These are phyloP conservation scores for Heterohyrax brucei DNA, from an alignment of 2,797 vertebrate genomes.

Conservation along the genomic window DNA sequence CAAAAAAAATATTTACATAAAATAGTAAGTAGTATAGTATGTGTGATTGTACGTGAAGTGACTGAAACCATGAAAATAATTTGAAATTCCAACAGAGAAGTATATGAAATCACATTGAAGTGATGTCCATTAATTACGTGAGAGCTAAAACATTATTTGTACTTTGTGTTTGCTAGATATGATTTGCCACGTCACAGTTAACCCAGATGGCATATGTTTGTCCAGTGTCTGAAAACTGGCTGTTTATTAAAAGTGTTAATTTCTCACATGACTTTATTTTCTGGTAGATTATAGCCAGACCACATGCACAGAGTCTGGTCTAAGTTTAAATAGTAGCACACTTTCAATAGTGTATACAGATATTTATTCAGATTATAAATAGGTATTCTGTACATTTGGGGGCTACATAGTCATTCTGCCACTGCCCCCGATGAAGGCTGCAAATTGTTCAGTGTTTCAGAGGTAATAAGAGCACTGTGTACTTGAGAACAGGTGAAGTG, in stretches of 20 bases:
- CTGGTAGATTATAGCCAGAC: not conserved
- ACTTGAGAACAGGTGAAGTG: slow-evolving; percentile 11
- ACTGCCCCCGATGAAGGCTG: no score
- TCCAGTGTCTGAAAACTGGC: not conserved
- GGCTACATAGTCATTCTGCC: fast-evolving
- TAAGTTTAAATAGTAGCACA: not conserved
- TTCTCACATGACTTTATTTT: not conserved
- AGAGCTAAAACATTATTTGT: not conserved
- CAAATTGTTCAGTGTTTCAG: not conserved
- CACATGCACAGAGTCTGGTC: not conserved
- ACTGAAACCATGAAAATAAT: not conserved
- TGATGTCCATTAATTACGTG: not conserved
- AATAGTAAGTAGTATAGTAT: not conserved
- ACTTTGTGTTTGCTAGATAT: not conserved
- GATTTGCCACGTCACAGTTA: not conserved
- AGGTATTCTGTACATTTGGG: fast-evolving
- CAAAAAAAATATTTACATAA: not conserved
- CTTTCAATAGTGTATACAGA: not conserved
- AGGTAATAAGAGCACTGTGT: not conserved
- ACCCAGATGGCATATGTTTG: not conserved
- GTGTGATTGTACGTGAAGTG: fast-evolving
- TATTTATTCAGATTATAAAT: not conserved
- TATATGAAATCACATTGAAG: not conserved
- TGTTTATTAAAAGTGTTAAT: not conserved
- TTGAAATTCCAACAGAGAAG: not conserved